Conservation (phyloP, 2,113 vertebrate species). For the Bufo bufo region DNA sequence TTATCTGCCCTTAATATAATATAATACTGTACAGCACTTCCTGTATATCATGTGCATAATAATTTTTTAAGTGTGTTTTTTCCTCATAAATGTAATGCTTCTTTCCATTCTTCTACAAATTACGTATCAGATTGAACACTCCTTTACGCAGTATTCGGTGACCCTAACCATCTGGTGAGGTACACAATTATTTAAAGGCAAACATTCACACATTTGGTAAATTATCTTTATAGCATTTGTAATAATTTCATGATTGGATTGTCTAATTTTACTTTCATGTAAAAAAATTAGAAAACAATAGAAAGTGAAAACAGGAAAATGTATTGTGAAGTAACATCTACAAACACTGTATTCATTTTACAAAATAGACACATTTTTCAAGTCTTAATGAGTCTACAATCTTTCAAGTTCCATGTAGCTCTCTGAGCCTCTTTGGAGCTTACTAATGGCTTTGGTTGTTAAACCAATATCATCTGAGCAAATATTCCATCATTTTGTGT, state of each 20-base stretch:
- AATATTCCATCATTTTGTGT: constrained; percentile 31
- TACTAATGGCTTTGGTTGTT: constrained; percentile 15
- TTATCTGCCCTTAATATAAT: too few relatives aligned
- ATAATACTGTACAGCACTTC: too few relatives aligned
- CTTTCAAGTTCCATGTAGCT: background rate
- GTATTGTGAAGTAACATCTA: background rate
- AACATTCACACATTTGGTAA: background rate
- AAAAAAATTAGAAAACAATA: background rate
- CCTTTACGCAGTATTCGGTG: background rate
- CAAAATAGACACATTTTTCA: constrained; percentile 8
- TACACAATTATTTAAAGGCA: background rate
- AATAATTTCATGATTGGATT: background rate
- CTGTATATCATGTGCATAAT: too few relatives aligned
- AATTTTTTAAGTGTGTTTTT: too few relatives aligned
- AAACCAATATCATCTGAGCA: constrained; percentile 43
- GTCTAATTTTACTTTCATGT: background rate
- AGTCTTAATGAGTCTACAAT: background rate
- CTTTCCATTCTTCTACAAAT: too few relatives aligned
- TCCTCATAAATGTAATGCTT: too few relatives aligned
- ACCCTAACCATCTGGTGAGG: background rate
- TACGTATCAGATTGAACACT: background rate
- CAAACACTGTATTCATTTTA: background rate
- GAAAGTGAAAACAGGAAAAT: background rate
- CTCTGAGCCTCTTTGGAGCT: background rate
- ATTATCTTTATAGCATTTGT: background rate